Percentiles rank a stretch among this genome's conserved stretches.
Evolutionary conservation across 2,888 invertebrate genomes (phyloP).

Genomic region (Acrobasis suavella): DNA sequence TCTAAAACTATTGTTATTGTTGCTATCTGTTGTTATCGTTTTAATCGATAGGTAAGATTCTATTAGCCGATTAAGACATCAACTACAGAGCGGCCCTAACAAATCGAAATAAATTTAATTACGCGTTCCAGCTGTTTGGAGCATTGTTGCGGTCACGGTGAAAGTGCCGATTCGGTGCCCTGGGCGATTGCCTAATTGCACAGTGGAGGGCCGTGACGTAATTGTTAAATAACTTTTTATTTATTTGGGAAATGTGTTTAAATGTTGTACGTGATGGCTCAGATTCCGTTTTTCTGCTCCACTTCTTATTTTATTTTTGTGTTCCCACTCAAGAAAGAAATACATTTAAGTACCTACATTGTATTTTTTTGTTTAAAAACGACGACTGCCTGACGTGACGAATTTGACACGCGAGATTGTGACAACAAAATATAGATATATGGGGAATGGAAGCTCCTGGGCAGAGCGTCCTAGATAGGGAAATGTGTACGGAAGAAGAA

Average conservation of each 20-base stretch:
- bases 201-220: conserved; percentile 45
- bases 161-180: conserved; percentile 40
- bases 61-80: conserved; percentile 17
- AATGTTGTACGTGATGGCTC: background rate
- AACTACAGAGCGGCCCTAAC: conserved; percentile 12
- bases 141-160: conserved; percentile 33
- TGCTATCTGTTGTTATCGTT: too few relatives aligned
- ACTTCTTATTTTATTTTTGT: background rate
- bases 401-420: too few relatives aligned
- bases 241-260: conserved; percentile 11
- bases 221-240: conserved; percentile 24
- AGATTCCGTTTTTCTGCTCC: background rate
- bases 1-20: too few relatives aligned
- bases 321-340: background rate
- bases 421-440: too few relatives aligned
- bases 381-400: too few relatives aligned
- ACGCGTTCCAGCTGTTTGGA: conserved; percentile 1
- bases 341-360: background rate
- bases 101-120: conserved; percentile 20
- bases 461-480: too few relatives aligned
- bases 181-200: conserved; percentile 46
- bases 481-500: too few relatives aligned
- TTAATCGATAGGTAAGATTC: conserved; percentile 16
- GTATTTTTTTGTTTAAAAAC: background rate
- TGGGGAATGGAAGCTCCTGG: too few relatives aligned